Evolutionary conservation across 2,888 invertebrate species (phyloP), one percentile per base, ranked within the genome.

Genomic region (Erebia ligea): DNA sequence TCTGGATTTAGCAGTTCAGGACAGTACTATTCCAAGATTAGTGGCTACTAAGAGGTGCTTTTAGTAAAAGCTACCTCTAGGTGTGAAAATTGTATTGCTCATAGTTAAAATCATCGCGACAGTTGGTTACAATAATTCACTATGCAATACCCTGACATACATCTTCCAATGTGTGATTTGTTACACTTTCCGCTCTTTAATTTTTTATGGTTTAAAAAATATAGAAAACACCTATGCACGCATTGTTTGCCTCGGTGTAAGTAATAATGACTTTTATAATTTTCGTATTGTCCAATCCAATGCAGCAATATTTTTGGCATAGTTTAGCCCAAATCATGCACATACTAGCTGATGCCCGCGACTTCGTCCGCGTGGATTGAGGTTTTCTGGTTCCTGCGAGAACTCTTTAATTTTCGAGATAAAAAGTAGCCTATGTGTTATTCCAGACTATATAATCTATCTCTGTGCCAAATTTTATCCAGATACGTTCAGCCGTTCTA

Each of bases 121-220:
- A 34, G 25, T 25, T 25, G 1, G 2, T 21, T 21, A 21, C 19
- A 1, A 11, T 45, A 2, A 8, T 45, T 21, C 48, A 62, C 62
- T 45, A 62, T 62, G 45, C 45, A 48, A 45, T 62, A 62, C 62
- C 62, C 45, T 62, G 62, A 62, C 62, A 48, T 15, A 62, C 13
- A 48, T 62, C 13, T 62, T 48, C 48, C 19, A 62, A 45, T 62
- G 61, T 19, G 45, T 45, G 11, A 19, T 62, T 17, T 42, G 1
- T 61, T 61, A 42, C 17, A 3, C 25, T 4, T 25, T 25, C 2
- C 59, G 42, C 42, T 42, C 19, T 42, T 17, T 61, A 6, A 61
- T 19, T 11, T 11, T 61, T 8, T 13, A 13, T 21, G 19, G 21
- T 15, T 13, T 21, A 2, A 25, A 21, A 13, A 25, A 57, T 5